phyloP scores from a whole-genome alignment of 1,140 invertebrate species.

The Sarcophaga peregrina region DNA sequence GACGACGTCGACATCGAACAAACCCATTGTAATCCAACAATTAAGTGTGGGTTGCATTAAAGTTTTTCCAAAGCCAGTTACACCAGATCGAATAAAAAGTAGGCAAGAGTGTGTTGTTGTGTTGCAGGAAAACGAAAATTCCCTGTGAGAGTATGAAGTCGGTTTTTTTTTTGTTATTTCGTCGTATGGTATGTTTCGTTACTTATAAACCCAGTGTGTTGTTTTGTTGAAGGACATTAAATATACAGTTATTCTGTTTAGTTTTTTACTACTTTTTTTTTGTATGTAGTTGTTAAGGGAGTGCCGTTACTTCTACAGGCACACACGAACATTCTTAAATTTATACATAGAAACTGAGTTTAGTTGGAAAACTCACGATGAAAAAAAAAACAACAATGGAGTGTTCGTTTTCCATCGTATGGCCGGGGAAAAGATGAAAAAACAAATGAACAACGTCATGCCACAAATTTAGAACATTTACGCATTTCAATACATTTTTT shows the following conservation, averaged over 20 bases:
- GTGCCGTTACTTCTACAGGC: background rate
- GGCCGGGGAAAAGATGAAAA: background rate
- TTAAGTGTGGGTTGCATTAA: background rate
- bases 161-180: background rate
- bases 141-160: conserved; percentile 7
- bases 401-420: no score
- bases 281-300: background rate
- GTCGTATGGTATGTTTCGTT: no score
- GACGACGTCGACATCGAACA: no score
- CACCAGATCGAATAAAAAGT: background rate
- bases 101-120: background rate
- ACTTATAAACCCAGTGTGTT: background rate
- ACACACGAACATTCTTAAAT: no score
- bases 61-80: background rate
- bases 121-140: background rate
- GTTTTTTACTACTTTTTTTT: no score
- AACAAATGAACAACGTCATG: conserved; percentile 34
- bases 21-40: no score
- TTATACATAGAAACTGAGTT: no score
- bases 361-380: no score
- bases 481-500: conserved; percentile 4
- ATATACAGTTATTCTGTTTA: conserved; percentile 1
- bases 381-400: no score
- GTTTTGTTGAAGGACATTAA: conserved; percentile 14
- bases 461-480: conserved; percentile 36